These are phyloP conservation scores for Barnardius zonarius DNA, from an alignment of 2,113 vertebrate genomes.

Conservation along the genomic window DNA sequence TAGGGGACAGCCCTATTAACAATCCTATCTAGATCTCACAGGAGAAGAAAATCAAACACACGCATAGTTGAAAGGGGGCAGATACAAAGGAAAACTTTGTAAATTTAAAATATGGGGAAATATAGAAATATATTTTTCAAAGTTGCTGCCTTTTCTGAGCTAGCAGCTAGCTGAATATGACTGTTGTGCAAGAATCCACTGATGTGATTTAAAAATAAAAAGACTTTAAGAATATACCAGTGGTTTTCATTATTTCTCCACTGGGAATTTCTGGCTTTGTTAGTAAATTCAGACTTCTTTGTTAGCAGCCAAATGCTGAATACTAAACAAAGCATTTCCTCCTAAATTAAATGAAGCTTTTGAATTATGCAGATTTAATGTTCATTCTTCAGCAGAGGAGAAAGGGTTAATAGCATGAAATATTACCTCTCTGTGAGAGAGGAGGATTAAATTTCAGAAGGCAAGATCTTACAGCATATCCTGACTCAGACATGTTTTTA, in stretches of 20 bases:
- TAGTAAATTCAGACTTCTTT: not conserved
- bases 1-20: not conserved
- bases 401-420: conserved; percentile 8
- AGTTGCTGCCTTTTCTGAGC: conserved; percentile 2
- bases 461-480: conserved; percentile 37
- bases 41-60: conserved; percentile 27
- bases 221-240: conserved; percentile 44
- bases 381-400: not conserved
- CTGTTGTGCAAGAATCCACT: not conserved
- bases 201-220: conserved; percentile 61
- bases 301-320: conserved; percentile 50
- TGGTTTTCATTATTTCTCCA: conserved; percentile 67
- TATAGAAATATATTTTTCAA: conserved; percentile 27
- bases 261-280: conserved; percentile 49
- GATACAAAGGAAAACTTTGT: not conserved
- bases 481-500: conserved; percentile 69
- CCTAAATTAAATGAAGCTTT: conserved; percentile 22
- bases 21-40: not conserved
- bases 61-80: not conserved
- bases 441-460: conserved; percentile 50
- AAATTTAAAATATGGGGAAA: not conserved
- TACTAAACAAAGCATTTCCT: conserved; percentile 38
- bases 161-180: conserved; percentile 23
- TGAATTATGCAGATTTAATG: not conserved
- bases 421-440: conserved; percentile 2